These are phyloP conservation scores for Rhynchomys soricoides DNA, from an alignment of 2,113 vertebrate species.

Conservation along the genomic window DNA sequence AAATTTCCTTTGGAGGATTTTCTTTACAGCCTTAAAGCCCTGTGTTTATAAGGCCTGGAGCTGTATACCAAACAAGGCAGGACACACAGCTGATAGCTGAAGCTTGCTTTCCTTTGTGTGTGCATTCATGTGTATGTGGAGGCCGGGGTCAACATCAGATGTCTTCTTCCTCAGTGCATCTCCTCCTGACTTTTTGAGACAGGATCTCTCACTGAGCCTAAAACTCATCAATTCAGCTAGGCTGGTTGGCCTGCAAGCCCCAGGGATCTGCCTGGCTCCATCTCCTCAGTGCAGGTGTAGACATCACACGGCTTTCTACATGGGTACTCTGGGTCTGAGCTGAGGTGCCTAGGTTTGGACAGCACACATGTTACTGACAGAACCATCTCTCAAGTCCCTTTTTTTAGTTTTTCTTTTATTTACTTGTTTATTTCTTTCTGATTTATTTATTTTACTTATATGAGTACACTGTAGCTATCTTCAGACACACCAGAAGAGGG, in stretches of 20 bases:
- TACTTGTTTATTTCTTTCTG: neutral
- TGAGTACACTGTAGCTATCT: too few species aligned
- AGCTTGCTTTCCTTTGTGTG: neutral
- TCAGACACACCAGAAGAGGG: too few species aligned
- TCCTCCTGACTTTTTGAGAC: neutral
- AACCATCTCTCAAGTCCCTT: neutral
- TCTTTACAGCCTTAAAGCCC: constrained; percentile 57
- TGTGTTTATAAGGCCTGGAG: constrained; percentile 3
- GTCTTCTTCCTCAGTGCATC: neutral
- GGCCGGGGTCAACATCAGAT: neutral
- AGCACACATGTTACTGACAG: neutral
- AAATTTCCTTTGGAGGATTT: constrained; percentile 56
- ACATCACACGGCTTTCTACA: neutral
- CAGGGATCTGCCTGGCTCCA: too few species aligned
- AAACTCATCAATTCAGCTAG: too few species aligned
- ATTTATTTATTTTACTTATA: too few species aligned
- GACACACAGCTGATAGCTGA: neutral
- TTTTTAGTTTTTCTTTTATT: neutral
- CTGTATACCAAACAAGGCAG: neutral
- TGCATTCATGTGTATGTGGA: neutral
- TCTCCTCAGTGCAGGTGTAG: neutral
- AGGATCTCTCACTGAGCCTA: neutral
- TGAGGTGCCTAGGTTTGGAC: too few species aligned
- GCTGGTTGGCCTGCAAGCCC: neutral
- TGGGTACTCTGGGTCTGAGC: neutral